These are phyloP conservation scores for Diorhabda sublineata DNA, from an alignment of 1,140 invertebrate species.

Conservation along the genomic window DNA sequence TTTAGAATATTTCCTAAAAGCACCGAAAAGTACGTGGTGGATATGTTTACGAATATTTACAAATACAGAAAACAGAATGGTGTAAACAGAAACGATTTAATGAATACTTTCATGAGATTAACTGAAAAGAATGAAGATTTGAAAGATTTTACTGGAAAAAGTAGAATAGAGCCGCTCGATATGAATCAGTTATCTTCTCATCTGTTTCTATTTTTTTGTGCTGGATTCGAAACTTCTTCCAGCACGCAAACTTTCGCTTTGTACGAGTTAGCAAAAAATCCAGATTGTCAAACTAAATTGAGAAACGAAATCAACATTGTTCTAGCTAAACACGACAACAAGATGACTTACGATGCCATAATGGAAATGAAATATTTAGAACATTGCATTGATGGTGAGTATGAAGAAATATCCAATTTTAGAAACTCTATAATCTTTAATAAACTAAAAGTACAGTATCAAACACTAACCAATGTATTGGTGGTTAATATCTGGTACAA, in stretches of 20 bases:
- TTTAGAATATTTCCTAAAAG: slow-evolving; percentile 22
- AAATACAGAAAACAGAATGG: slow-evolving; percentile 17
- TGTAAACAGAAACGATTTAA: slow-evolving; percentile 22
- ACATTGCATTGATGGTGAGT: slow-evolving; percentile 47
- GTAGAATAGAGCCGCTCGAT: slow-evolving; percentile 25
- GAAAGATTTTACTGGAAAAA: slow-evolving; percentile 24
- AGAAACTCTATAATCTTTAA: too few species aligned
- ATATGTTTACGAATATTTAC: slow-evolving; percentile 25
- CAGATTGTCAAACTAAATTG: slow-evolving; percentile 48
- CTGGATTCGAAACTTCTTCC: slow-evolving; percentile 54
- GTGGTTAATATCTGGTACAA: too few species aligned
- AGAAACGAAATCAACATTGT: slow-evolving; percentile 50
- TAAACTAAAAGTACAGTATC: too few species aligned
- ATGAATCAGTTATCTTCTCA: slow-evolving; percentile 44
- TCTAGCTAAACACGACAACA: slow-evolving; percentile 47
- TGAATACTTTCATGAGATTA: slow-evolving; percentile 23
- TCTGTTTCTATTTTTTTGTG: slow-evolving; percentile 51
- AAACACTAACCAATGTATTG: too few species aligned
- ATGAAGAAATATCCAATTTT: not conserved
- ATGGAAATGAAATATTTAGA: slow-evolving; percentile 51
- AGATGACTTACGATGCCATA: slow-evolving; percentile 56
- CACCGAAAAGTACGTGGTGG: slow-evolving; percentile 21
- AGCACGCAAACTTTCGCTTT: slow-evolving; percentile 49
- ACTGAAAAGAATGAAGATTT: slow-evolving; percentile 22
- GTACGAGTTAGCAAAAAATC: slow-evolving; percentile 50